Conservation (phyloP, 2,113 vertebrate genomes). For the Leucoraja erinaceus region DNA sequence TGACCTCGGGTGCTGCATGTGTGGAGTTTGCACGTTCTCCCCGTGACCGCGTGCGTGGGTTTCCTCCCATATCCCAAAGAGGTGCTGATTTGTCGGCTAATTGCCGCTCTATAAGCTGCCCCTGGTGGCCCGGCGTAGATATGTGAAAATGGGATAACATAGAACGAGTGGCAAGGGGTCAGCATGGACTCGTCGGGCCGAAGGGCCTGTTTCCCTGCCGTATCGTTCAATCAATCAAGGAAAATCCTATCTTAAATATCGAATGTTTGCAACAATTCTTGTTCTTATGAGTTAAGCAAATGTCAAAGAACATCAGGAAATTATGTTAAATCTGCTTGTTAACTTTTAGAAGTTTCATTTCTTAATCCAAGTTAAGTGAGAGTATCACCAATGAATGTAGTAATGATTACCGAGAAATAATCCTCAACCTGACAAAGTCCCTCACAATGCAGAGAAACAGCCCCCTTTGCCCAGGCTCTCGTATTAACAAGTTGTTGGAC, state of each 20-base stretch:
- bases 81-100: too few relatives aligned
- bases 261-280: not conserved
- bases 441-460: not conserved
- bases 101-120: too few relatives aligned
- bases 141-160: too few relatives aligned
- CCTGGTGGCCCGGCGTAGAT: too few relatives aligned
- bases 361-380: not conserved
- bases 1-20: too few relatives aligned
- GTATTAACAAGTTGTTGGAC: not conserved
- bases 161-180: too few relatives aligned
- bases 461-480: not conserved
- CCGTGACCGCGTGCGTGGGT: too few relatives aligned
- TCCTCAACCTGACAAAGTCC: not conserved
- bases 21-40: too few relatives aligned
- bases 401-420: slow-evolving; percentile 4
- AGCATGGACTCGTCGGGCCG: too few relatives aligned
- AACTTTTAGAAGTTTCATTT: not conserved
- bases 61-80: too few relatives aligned
- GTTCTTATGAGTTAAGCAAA: not conserved
- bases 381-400: not conserved
- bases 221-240: too few relatives aligned
- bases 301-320: not conserved
- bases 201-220: too few relatives aligned
- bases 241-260: not conserved
- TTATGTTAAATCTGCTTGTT: slow-evolving; percentile 1